These are phyloP conservation scores for Drosophila lacertosa DNA, from an alignment of 1,140 invertebrate species.

Conservation along the genomic window DNA sequence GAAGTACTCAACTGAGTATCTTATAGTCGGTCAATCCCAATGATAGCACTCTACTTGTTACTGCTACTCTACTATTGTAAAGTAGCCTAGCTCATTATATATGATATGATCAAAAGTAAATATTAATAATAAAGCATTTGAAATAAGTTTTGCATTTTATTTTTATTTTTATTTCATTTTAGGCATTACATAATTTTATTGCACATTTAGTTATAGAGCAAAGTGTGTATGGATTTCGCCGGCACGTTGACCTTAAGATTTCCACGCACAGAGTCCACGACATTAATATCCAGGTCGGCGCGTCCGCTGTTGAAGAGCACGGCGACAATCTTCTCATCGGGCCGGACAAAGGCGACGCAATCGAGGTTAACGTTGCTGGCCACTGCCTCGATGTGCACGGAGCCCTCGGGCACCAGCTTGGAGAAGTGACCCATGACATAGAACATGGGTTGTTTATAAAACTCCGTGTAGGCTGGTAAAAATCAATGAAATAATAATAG, in stretches of 20 bases:
- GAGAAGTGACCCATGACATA: constrained; percentile 95
- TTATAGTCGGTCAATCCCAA: too few species aligned
- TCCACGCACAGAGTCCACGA: constrained; percentile 60
- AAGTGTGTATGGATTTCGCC: constrained; percentile 71
- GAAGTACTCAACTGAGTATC: too few species aligned
- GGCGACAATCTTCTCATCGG: constrained; percentile 85
- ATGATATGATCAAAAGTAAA: too few species aligned
- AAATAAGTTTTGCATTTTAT: too few species aligned
- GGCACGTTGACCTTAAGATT: constrained; percentile 64
- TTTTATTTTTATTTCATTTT: too few species aligned
- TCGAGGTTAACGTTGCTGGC: constrained; percentile 64
- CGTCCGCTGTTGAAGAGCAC: constrained; percentile 86
- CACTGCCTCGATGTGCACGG: constrained; percentile 84
- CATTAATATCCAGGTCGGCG: constrained; percentile 59
- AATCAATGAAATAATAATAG: neutral
- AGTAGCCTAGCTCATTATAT: too few species aligned
- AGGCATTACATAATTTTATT: constrained; percentile 8
- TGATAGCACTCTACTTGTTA: too few species aligned
- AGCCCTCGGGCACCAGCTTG: constrained; percentile 90
- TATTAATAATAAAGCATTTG: too few species aligned
- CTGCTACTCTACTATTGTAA: too few species aligned
- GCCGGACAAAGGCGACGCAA: constrained; percentile 86
- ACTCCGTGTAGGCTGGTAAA: constrained; percentile 85
- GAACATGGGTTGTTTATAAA: constrained; percentile 96
- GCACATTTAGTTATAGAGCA: constrained; percentile 59